Evolutionary conservation across 2,888 invertebrate genomes (phyloP).

Genomic region (Homarus gammarus): DNA sequence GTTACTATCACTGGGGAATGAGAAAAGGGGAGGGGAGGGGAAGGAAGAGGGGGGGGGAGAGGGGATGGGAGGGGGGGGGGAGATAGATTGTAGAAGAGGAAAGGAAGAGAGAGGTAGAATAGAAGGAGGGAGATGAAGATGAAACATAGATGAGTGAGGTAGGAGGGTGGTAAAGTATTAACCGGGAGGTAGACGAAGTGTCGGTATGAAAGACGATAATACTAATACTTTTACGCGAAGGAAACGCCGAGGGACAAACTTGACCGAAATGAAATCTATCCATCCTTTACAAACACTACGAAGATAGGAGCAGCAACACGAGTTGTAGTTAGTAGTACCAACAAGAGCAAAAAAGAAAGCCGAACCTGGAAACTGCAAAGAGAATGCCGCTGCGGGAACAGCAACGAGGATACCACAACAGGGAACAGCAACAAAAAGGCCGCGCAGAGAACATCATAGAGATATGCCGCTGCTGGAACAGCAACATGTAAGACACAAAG

Average conservation of each 20-base stretch:
- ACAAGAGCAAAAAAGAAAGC: too few relatives aligned
- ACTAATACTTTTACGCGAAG: too few relatives aligned
- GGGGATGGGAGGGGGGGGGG: constrained; percentile 2
- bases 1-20: neutral
- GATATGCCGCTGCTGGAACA: too few relatives aligned
- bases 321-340: too few relatives aligned
- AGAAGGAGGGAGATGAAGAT: neutral
- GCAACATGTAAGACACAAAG: neutral
- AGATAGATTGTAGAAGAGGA: neutral
- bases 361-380: too few relatives aligned
- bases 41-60: neutral
- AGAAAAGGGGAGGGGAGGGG: neutral
- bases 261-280: too few relatives aligned
- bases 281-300: too few relatives aligned
- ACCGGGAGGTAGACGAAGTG: too few relatives aligned
- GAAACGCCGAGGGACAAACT: too few relatives aligned
- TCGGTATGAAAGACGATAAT: too few relatives aligned
- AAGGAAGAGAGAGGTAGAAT: neutral
- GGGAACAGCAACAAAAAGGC: neutral
- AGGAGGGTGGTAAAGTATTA: neutral
- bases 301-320: too few relatives aligned
- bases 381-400: neutral
- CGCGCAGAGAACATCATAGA: too few relatives aligned
- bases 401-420: neutral
- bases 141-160: neutral